Percentiles rank a stretch among this genome's conserved stretches.
These are phyloP conservation scores for Columba janthina DNA, from an alignment of 2,113 vertebrate species.

Conservation along the genomic window DNA sequence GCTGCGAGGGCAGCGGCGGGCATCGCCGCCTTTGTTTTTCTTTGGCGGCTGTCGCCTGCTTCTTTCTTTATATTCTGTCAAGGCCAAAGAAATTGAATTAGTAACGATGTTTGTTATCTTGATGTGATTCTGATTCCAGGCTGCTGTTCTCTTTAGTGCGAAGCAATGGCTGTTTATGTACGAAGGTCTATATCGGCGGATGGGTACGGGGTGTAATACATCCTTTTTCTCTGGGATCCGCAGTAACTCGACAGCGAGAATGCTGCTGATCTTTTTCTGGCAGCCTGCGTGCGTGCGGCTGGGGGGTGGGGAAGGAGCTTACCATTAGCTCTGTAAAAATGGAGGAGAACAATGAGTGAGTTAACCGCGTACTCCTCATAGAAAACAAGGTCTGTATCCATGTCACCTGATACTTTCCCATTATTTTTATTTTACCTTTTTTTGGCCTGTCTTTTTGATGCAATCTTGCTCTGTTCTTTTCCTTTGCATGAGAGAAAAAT, in stretches of 20 bases:
- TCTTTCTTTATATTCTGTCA: no score
- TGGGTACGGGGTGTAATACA: background rate
- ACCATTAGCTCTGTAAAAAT: background rate
- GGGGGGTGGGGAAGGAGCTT: background rate
- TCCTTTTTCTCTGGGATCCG: background rate
- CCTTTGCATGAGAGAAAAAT: background rate
- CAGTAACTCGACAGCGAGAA: background rate
- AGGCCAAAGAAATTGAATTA: background rate
- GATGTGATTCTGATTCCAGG: background rate
- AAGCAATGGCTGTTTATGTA: background rate
- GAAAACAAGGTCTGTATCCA: background rate
- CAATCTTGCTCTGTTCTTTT: background rate
- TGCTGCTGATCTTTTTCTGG: background rate
- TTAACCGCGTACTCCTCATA: accelerated
- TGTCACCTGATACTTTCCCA: background rate
- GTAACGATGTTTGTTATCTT: background rate
- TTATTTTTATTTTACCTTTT: background rate
- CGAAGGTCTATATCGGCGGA: background rate
- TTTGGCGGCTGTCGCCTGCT: background rate
- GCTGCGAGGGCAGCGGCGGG: background rate
- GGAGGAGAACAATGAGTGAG: background rate
- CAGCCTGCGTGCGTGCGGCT: background rate
- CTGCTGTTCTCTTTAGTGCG: background rate
- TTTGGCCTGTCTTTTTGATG: background rate
- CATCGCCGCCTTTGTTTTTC: background rate